Evolutionary conservation across 2,888 invertebrate genomes (phyloP), one percentile per base, ranked within the genome.

Genomic region (Nudaria mundana): DNA sequence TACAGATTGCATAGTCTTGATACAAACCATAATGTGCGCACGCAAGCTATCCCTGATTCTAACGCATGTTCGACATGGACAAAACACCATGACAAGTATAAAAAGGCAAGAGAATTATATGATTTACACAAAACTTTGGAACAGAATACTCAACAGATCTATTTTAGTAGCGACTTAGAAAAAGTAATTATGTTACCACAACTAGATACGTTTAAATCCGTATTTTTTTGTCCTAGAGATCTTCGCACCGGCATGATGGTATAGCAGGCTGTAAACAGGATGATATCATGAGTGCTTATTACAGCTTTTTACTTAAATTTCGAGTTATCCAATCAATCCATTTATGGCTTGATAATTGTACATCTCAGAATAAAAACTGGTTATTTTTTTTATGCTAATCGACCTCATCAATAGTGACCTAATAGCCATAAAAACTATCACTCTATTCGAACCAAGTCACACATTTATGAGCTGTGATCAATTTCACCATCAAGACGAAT

Each of bases 1-100:
- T 50, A 52, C 25, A 34, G 30, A 15, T 38, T 45, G 5, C 56
- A 48, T 32, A 42, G 34, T 13, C 36, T 29, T 8, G 35, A 42
- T 22, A 38, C 40, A 30, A 14, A 7, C 5, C 41, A 48, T 48
- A 31, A 43, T 32, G 40, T 13, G 6, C 4, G 10, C 8, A 18
- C 10, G 8, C 24, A 25, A 7, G 4, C 3, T 7, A 3, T 24
- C 18, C 16, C 18, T 5, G 39, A 48, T 3, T 50, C 48, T 43
- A 25, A 13, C 1, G 24, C 15, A 25, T 54, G 54, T 33, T 26
- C 33, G 23, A n/a, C 37, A 13, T 47, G 28, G 35, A 18, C 35
- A 12, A 12, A 23, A 7, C 23, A 32, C 8, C 32, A 32, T 14
- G 10, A 14, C 2, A 13, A 13, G 12, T 32, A 32, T 10, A 32